Base-by-base conservation (phyloP, 2,113 vertebrate species). In the Urocolius indicus region DNA sequence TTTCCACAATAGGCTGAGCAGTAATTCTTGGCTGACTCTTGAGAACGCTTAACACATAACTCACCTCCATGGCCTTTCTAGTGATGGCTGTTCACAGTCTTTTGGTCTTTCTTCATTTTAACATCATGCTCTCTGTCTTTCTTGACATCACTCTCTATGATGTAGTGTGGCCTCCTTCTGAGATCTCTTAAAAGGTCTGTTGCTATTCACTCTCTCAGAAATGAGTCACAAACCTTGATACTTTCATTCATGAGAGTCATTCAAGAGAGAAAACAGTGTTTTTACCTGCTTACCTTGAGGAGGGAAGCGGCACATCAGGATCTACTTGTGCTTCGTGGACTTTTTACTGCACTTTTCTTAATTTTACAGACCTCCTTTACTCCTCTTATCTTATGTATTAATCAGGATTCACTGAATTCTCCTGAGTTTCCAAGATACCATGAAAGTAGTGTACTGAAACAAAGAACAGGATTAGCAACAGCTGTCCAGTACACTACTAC, bases 371-470 rank as follows among this genome's bases (percentile, higher is more conserved):
- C 12, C 7, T 57, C 5, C 10, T n/a, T 84, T 66, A 38, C 4
- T 38, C 24, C 30, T 68, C 38, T 27, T 63, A 48, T 52, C 26
- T 51, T 17, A 16, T 0, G 0, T 36, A 38, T 75, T 69, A 45
- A 65, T 51, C 16, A 66, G 41, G 30, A 51, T 72, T 75, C 58
- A 22, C 13, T 41, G 51, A 71, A 59, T 27, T 62, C 15, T 63
- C n/a, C 38, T 79, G 45, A 87, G 23, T 17, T 83, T 74, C 58
- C 45, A 88, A 73, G 19, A n/a, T 67, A 9, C 45, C 24, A 48
- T 0, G 0, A 0, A 1, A 21, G 38, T 29, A 0, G 9, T 38
- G 48, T 17, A 41, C 23, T 63, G 57, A 61, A 71, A 68, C 3
- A 61, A 58, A 32, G 14, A 71, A 6, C 9, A 76, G 36, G 9